These are phyloP conservation scores for Baccha elongata DNA, from an alignment of 2,888 invertebrate genomes.

Conservation along the genomic window DNA sequence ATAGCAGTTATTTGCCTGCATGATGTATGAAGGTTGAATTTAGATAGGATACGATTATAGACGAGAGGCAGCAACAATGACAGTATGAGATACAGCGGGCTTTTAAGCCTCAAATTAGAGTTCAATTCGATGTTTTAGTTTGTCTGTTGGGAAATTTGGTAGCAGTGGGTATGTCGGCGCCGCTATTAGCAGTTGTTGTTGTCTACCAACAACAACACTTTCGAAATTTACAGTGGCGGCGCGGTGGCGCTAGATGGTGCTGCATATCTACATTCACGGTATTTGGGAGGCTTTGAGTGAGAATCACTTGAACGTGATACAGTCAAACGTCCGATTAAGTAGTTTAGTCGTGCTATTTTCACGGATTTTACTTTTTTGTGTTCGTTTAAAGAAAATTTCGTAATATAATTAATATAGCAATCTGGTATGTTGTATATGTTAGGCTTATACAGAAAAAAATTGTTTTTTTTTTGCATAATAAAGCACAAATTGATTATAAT, in stretches of 20 bases:
- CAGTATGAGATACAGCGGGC: constrained; percentile 18
- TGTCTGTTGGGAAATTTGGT: constrained; percentile 60
- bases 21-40: constrained; percentile 15
- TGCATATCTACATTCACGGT: constrained; percentile 6
- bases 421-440: neutral
- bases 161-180: constrained; percentile 25
- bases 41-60: constrained; percentile 16
- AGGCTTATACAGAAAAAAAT: constrained; percentile 4
- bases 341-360: constrained; percentile 51
- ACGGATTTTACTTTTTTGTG: constrained; percentile 20
- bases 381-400: constrained; percentile 48
- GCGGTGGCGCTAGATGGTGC: constrained; percentile 11
- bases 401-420: constrained; percentile 53
- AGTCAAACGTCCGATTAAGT: constrained; percentile 48
- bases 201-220: constrained; percentile 20
- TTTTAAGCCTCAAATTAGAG: constrained; percentile 59
- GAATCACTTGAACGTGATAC: constrained; percentile 18
- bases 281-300: constrained; percentile 8
- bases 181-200: constrained; percentile 45
- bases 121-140: constrained; percentile 48
- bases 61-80: constrained; percentile 5
- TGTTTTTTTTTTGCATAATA: neutral
- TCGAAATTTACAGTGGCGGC: constrained; percentile 23
- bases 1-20: constrained; percentile 22
- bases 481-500: constrained; percentile 34